Evolutionary conservation across 2,113 vertebrate genomes (phyloP), one percentile per base, ranked within the genome.

Genomic region (Sterrhoptilus dennistouni): DNA sequence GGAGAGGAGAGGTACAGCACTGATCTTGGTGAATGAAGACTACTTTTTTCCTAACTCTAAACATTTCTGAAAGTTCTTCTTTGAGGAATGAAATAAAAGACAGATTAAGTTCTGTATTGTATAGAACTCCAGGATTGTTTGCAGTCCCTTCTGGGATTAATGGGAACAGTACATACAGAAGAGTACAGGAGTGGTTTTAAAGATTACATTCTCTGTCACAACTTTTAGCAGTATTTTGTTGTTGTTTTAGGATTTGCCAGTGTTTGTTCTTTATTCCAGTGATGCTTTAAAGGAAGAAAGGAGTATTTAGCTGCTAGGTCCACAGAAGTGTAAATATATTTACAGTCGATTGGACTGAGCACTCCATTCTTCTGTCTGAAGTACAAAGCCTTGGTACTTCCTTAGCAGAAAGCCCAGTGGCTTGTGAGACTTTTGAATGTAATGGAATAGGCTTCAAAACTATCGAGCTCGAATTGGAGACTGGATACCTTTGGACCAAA

Each of bases 401-500:
- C 1, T 53, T 54, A 50, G 86, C 91, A 87, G 82, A 96, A 94
- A 49, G 61, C 60, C 76, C 89, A 91, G 87, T 49, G 76, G 60
- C 88, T 95, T 66, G 81, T 9, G 31, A 69, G 72, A 68, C 83
- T 83, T 94, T 94, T 83, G 89, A 95, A 94, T 94, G 90, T 89
- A 89, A 88, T 22, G 29, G 35, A 92, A 83, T 77, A 83, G 80
- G 60, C 87, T 93, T 93, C 90, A 52, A 85, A 94, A 90, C 85
- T 91, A 13, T 77, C 10, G 14, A 81, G 70, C 56, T 82, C 2
- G 1, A 29, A 53, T 20, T 77, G 76, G 87, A 89, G 74, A 95
- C 87, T 87, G 90, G 66, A 91, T 79, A 83, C 82, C 71, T 93
- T 93, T 83, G 90, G 84, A 96, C 90, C 95, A 95, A 96, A 92